phyloP scores from a whole-genome alignment of 2,888 invertebrate genomes.

The Caenorhabditis panamensis region DNA sequence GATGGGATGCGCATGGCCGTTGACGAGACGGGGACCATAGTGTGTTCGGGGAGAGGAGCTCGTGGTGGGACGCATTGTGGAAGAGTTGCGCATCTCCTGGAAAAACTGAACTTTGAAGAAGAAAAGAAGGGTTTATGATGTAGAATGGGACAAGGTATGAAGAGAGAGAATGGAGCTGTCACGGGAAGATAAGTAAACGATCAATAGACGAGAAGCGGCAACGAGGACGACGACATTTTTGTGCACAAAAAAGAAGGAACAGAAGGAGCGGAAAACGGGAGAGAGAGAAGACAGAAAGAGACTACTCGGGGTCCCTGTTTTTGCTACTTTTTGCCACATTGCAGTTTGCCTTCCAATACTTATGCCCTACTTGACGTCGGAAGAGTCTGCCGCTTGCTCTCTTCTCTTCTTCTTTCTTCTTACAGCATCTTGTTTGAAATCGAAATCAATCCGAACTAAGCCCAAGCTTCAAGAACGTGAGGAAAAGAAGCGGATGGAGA shows the following conservation, averaged over 20 bases:
- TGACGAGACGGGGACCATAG: constrained; percentile 65
- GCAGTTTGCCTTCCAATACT: constrained; percentile 32
- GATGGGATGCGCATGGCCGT: constrained; percentile 67
- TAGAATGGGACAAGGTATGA: constrained; percentile 12
- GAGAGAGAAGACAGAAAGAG: constrained; percentile 27
- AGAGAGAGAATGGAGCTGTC: constrained; percentile 37
- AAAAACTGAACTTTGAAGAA: too few relatives aligned
- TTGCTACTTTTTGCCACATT: constrained; percentile 41
- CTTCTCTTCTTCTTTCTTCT: constrained; percentile 4
- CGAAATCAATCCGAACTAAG: constrained; percentile 18
- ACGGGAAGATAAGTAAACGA: constrained; percentile 48
- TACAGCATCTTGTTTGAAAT: not conserved
- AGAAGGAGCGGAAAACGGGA: constrained; percentile 39
- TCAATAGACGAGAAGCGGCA: constrained; percentile 41
- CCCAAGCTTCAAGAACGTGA: constrained; percentile 18
- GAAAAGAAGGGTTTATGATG: too few relatives aligned
- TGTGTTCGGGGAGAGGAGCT: constrained; percentile 57
- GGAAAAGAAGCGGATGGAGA: constrained; percentile 7
- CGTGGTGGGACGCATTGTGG: constrained; percentile 32
- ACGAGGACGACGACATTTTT: constrained; percentile 25
- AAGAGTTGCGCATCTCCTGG: constrained; percentile 60
- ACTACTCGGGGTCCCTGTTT: constrained; percentile 27
- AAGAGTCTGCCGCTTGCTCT: not conserved
- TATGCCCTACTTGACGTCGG: constrained; percentile 4
- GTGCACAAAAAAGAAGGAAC: constrained; percentile 34